A percentile compares a stretch with the other conserved stretches of the same genome.
phyloP scores from a whole-genome alignment of 1,140 invertebrate genomes.

The Lethrus apterus region DNA sequence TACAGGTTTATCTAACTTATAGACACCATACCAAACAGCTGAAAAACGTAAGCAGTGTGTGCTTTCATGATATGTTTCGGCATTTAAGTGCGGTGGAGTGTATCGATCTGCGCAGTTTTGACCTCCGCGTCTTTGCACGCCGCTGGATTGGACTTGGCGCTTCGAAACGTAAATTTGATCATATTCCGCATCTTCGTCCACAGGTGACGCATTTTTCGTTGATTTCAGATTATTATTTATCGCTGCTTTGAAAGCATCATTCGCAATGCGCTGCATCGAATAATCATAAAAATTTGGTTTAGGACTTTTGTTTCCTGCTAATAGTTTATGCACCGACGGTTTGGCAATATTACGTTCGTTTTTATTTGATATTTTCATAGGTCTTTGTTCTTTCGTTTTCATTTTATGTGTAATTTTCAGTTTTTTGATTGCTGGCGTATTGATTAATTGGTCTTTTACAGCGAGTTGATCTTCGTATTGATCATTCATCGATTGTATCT shows the following conservation, averaged over 20 bases:
- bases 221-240: too few species aligned
- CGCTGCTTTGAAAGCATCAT: too few species aligned
- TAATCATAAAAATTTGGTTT: neutral
- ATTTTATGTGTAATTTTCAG: too few species aligned
- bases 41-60: conserved; percentile 48
- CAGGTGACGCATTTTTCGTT: too few species aligned
- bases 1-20: conserved; percentile 38
- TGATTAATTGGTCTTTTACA: neutral
- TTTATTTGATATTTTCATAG: too few species aligned
- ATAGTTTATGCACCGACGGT: conserved; percentile 6
- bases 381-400: neutral
- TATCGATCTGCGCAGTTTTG: conserved; percentile 42
- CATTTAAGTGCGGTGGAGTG: conserved; percentile 38
- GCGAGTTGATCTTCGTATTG: conserved; percentile 7
- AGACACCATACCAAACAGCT: conserved; percentile 46
- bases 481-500: conserved; percentile 7
- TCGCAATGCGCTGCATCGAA: too few species aligned
- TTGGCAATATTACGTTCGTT: too few species aligned
- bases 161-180: too few species aligned
- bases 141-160: conserved; percentile 24
- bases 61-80: conserved; percentile 43
- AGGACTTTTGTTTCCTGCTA: neutral
- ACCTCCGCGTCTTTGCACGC: conserved; percentile 41
- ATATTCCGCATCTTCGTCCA: too few species aligned
- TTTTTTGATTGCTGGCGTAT: neutral